phyloP scores from a whole-genome alignment of 2,113 vertebrate species.

The Eubucco bourcierii region DNA sequence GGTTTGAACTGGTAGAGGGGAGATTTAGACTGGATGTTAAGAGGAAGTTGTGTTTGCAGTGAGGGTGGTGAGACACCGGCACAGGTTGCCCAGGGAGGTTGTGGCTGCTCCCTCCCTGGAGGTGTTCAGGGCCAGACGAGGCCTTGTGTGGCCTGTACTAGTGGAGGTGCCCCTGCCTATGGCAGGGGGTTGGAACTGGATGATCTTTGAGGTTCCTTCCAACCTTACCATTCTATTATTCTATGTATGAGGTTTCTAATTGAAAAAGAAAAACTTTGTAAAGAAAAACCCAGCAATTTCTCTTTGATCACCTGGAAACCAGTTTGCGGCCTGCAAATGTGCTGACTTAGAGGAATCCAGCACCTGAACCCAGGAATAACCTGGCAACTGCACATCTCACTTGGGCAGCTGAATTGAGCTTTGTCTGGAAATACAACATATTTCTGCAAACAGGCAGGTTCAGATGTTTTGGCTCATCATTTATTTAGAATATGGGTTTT shows the following conservation, averaged over 20 bases:
- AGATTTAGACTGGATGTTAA: no score
- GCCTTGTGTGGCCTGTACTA: no score
- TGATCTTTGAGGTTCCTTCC: no score
- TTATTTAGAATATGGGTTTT: neutral
- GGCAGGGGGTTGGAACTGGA: no score
- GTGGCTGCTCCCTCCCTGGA: no score
- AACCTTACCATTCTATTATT: no score
- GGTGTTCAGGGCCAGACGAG: no score
- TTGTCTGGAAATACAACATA: neutral
- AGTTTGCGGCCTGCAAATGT: neutral
- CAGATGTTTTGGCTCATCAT: neutral
- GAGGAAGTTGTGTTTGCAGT: no score
- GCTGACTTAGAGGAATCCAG: neutral
- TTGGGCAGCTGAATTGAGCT: neutral
- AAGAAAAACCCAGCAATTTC: neutral
- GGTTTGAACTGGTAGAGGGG: no score
- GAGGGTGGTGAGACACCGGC: no score
- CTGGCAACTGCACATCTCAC: neutral
- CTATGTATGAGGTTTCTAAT: neutral
- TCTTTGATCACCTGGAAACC: neutral
- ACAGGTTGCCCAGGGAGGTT: no score
- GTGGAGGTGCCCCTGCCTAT: no score
- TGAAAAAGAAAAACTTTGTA: neutral
- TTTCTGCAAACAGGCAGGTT: neutral
- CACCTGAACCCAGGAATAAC: neutral